Base-by-base conservation (phyloP, 2,888 invertebrate species). In the Lasius platythorax region DNA sequence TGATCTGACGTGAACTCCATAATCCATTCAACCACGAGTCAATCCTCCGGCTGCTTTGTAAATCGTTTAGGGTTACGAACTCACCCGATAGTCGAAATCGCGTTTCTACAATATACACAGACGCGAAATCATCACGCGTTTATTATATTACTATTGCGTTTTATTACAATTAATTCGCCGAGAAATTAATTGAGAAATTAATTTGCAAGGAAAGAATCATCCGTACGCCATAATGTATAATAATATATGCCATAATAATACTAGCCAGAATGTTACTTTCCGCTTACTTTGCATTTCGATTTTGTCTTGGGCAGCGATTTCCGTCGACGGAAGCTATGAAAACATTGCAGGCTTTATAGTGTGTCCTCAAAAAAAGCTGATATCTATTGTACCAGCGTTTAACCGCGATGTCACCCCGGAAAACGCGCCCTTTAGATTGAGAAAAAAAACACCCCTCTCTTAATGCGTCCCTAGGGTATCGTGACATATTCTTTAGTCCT, bases 341-440 rank as follows among this genome's bases (percentile, higher is more conserved):
- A 82, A 66, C 63, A 75, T 76, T 56, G 43, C 23, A 37, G 56
- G 30, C 56, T 53, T 56, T 18, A 23, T 50, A 3, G 40, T 9
- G 63, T 30, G 40, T 12, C 30, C n/a, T 63, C 15, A 61, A 76
- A 78, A 76, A 56, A 73, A 46, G 1, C 4, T 73, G 73, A 81
- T 81, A 81, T 30, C 87, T 82, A 90, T 90, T 89, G 87, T 88
- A n/a, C n/a, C 56, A 58, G 82, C 81, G 90, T 90, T 89, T 85
- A 88, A 87, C 85, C 89, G 87, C 89, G 88, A 88, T 74, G 88
- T 86, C 83, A 85, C 83, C 72, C 88, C 66, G 82, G 75, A 85
- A 91, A 87, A 87, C 88, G 91, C 90, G 88, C 91, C 90, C 88
- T 86, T 85, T 37, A 86, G 92, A 88, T 92, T 87, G 88, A 88